phyloP scores from a whole-genome alignment of 2,888 invertebrate species.

The Athalia rosae region DNA sequence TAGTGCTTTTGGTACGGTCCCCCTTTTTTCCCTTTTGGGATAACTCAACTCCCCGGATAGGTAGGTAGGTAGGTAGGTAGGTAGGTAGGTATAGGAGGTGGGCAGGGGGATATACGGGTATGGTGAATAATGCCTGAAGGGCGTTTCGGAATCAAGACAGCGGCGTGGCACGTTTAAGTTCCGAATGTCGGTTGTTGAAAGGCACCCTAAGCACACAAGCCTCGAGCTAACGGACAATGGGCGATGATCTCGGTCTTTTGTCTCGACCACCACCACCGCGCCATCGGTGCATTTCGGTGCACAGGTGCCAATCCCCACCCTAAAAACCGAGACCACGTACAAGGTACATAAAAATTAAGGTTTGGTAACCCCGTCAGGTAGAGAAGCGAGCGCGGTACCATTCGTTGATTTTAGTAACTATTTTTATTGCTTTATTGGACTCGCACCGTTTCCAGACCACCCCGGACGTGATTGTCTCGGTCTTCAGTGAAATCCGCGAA shows the following conservation, averaged over 20 bases:
- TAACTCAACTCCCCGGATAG: too few species aligned
- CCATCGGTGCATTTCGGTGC: neutral
- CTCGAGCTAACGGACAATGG: conserved; percentile 5
- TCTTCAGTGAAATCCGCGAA: too few species aligned
- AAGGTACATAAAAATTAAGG: neutral
- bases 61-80: neutral
- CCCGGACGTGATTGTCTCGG: too few species aligned
- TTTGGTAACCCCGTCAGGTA: neutral
- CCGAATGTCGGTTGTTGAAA: conserved; percentile 18
- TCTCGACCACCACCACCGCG: conserved; percentile 29
- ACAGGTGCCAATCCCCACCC: conserved; percentile 35
- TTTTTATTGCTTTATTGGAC: too few species aligned
- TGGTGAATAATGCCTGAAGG: neutral
- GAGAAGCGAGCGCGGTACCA: neutral
- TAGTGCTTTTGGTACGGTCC: too few species aligned
- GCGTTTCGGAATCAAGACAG: neutral
- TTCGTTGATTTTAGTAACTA: neutral
- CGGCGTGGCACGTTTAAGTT: neutral
- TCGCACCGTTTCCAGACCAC: too few species aligned
- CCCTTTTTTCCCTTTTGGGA: too few species aligned
- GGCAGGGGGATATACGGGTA: neutral
- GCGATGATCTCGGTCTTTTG: conserved; percentile 42
- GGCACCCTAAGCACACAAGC: conserved; percentile 41
- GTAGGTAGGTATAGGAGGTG: neutral
- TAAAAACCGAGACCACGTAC: neutral